Evolutionary conservation across 2,888 invertebrate genomes (phyloP), one percentile per base, ranked within the genome.

Genomic region (Drosophila stalkeri): DNA sequence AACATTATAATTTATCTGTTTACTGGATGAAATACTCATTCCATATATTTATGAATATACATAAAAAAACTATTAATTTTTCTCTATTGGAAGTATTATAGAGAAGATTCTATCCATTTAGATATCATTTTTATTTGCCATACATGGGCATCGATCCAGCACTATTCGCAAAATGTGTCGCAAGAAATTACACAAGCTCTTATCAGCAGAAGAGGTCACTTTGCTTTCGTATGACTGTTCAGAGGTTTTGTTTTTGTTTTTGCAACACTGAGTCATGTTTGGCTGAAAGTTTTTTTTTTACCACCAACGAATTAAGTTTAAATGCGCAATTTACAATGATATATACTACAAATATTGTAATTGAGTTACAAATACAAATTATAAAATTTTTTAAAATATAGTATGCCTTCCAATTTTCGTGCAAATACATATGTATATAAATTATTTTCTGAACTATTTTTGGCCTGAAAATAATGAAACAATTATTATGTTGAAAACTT

Each of bases 321-420:
- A 69, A 41, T 75, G 69, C 69, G 70, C 62, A 74, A 11, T 74
- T 75, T 60, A 20, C 20, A 55, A 59, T 31, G 16, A 18, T 27
- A 27, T 6, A n/a, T 12, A n/a, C n/a, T 11, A 11, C 8, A 3
- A 3, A 14, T 20, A 20, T 52, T 20, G 16, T 54, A 35, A 8
- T 33, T 52, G 2, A 2, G 14, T 35, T 18, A 18, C 3, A 8
- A 20, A 14, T 35, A 23, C 12, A 2, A 31, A 31, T n/a, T 31
- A 16, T 27, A 27, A 1, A 8, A 14, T 12, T 33, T 33, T 49
- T 6, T 49, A 9, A n/a, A 2, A 3, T 3, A 14, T 14, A 43
- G 20, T 6, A 16, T 1, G 23, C 8, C 46, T 23, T 1, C 7
- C 16, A 18, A 6, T 31, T 49, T 31, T 9, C 5, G 9, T 23